Evolutionary conservation across 2,888 invertebrate species (phyloP), one percentile per base, ranked within the genome.

Genomic region (Netelia virgata): DNA sequence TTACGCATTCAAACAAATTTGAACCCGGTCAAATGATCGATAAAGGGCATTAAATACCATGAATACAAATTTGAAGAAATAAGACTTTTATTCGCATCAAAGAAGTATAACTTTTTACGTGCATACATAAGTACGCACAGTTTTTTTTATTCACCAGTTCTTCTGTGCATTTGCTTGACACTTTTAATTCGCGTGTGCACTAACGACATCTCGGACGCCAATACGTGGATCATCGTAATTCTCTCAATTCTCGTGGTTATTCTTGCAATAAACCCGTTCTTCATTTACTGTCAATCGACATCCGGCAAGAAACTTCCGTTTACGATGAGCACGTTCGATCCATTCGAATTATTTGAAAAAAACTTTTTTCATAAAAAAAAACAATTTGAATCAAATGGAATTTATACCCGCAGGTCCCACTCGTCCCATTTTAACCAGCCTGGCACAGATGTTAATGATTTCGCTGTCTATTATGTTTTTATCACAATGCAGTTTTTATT

Each of bases 381-480:
- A 63, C 59, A 64, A 20, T 73, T 8, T 50, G 5, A 6, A 36
- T 36, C 1, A 36, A 1, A 36, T 36, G 1, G 0, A 36, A 20
- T 11, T 57, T n/a, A 53, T 28, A 18, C 61, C 11, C 36, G 36
- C 20, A 47, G 41, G 50, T 59, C 16, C 66, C 61, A 66, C 23
- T 96, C 16, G 97, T 98, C 0, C 98, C 98, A 1, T 94, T 97
- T 81, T 92, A 98, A 73, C 98, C 98, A 0, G 96, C 96, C 55
- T 90, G n/a, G n/a, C n/a, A n/a, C n/a, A n/a, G n/a, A n/a, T n/a
- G n/a, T n/a, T n/a, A n/a, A n/a, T n/a, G n/a, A n/a, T n/a, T n/a
- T n/a, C n/a, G n/a, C n/a, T n/a, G 36, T 36, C 36, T 36, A 3
- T 28, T 36, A 36, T 36, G 1, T 36, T 36, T 36, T 36, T 36